These are phyloP conservation scores for Dasyprocta punctata DNA, from an alignment of 2,113 vertebrate species.

Conservation along the genomic window DNA sequence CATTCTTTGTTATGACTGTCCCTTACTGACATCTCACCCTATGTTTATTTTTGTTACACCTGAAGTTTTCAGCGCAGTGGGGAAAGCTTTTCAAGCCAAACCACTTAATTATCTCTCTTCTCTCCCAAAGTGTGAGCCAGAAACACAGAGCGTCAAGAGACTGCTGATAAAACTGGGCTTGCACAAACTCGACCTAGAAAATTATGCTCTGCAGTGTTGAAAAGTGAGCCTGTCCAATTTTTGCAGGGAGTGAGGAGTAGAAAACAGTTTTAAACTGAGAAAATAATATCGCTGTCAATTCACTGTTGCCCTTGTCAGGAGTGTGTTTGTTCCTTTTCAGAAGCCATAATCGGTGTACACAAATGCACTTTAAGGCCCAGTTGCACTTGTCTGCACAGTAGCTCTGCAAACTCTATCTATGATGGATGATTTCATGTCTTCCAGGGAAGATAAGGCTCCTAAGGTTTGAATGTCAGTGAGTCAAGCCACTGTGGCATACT, in stretches of 20 bases:
- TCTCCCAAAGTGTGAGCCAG: conserved; percentile 28
- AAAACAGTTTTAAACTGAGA: neutral
- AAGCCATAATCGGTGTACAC: neutral
- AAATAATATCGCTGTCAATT: neutral
- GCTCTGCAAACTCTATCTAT: neutral
- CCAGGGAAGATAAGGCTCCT: neutral
- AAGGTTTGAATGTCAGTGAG: neutral
- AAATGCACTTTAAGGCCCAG: neutral
- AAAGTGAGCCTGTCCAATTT: neutral
- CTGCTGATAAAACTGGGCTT: neutral
- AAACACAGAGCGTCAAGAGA: neutral
- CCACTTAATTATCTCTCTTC: conserved; percentile 38
- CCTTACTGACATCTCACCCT: neutral
- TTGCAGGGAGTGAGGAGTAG: neutral
- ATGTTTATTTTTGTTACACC: neutral
- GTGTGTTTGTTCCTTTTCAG: neutral
- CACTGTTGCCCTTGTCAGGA: neutral
- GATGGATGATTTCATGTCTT: neutral
- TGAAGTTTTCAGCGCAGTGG: neutral
- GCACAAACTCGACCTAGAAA: neutral
- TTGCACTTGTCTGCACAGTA: neutral
- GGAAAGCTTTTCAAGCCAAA: conserved; percentile 40
- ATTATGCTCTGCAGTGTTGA: neutral
- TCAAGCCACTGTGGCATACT: neutral
- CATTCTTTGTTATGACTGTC: neutral